Percentiles rank a stretch among this genome's conserved stretches.
Conservation (phyloP, 2,113 vertebrate genomes). For the Apteryx mantelli region DNA sequence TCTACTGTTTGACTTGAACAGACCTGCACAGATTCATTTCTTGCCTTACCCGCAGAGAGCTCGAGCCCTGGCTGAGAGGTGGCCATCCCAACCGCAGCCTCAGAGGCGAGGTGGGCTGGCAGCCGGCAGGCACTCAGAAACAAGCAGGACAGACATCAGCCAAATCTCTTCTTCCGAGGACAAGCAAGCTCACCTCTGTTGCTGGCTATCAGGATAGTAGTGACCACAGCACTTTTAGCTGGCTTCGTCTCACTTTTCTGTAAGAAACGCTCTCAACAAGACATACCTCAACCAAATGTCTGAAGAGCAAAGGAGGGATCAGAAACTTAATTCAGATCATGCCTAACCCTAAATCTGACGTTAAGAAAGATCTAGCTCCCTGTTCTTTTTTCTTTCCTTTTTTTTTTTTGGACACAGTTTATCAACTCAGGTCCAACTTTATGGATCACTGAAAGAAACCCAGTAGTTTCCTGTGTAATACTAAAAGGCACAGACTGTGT, state of each 20-base stretch:
- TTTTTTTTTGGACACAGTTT: not conserved
- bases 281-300: not conserved
- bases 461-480: not conserved
- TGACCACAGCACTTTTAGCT: not conserved
- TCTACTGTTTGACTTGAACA: not conserved
- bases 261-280: not conserved
- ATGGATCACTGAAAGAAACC: not conserved
- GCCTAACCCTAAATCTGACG: not conserved
- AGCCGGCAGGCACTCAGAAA: not conserved
- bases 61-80: rapidly evolving
- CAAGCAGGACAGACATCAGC: not conserved
- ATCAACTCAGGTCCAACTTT: not conserved
- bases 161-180: not conserved
- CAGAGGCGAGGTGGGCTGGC: not conserved
- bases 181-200: not conserved
- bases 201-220: not conserved
- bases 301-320: not conserved
- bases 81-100: not conserved
- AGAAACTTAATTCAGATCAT: not conserved
- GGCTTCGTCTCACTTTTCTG: not conserved
- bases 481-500: not conserved
- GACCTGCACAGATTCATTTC: not conserved
- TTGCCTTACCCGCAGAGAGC: not conserved
- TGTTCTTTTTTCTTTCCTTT: not conserved
- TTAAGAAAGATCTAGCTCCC: not conserved